Evolutionary conservation across 2,888 invertebrate species (phyloP).

Genomic region (Cephalotes varians): DNA sequence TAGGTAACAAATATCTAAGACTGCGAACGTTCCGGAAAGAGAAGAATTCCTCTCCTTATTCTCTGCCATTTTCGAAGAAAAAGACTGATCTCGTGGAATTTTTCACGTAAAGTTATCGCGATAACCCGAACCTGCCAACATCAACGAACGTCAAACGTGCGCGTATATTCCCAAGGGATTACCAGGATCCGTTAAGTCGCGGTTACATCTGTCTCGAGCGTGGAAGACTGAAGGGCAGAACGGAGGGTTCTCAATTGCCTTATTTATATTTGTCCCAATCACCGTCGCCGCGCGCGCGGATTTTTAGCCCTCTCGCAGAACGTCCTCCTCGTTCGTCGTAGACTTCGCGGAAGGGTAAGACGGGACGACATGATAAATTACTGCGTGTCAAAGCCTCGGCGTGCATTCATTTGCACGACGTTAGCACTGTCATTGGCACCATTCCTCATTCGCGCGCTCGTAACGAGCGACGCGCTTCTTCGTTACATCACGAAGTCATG

Average conservation of each 20-base stretch:
- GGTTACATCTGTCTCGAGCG: constrained; percentile 76
- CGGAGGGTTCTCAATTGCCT: constrained; percentile 77
- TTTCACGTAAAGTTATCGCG: constrained; percentile 79
- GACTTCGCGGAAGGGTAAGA: constrained; percentile 62
- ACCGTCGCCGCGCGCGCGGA: constrained; percentile 67
- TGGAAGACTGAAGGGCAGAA: constrained; percentile 48
- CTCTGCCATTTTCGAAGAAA: constrained; percentile 17
- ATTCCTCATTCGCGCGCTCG: constrained; percentile 81
- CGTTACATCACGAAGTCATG: constrained; percentile 48
- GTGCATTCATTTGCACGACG: constrained; percentile 85
- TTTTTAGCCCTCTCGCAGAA: constrained; percentile 50
- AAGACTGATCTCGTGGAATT: constrained; percentile 80
- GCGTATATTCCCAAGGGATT: constrained; percentile 82
- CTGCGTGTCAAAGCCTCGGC: constrained; percentile 83
- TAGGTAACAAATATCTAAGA: neutral
- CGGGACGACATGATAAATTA: constrained; percentile 83
- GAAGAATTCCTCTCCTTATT: constrained; percentile 4
- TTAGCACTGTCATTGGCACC: constrained; percentile 84
- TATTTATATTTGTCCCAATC: constrained; percentile 84
- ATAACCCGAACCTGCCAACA: constrained; percentile 74
- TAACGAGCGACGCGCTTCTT: constrained; percentile 53
- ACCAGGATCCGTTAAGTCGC: constrained; percentile 83
- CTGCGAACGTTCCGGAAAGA: neutral
- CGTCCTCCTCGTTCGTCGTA: constrained; percentile 30
- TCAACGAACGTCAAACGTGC: constrained; percentile 73